These are phyloP conservation scores for Cryptus viduatorius DNA, from an alignment of 2,888 invertebrate species.

Conservation along the genomic window DNA sequence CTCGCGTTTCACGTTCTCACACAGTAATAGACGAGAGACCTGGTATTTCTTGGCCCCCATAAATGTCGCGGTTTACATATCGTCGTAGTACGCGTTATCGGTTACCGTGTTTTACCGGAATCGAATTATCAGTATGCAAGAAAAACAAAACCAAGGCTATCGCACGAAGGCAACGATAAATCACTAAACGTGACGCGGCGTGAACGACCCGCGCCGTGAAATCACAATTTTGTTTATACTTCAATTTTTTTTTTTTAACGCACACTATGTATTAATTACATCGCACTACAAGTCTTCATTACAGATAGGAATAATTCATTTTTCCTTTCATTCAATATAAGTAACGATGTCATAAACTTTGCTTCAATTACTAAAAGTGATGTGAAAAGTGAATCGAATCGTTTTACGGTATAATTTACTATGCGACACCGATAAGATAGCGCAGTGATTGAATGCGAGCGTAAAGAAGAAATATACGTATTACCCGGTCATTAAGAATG, in stretches of 20 bases:
- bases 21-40: background rate
- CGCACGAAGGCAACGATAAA: background rate
- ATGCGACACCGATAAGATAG: no score
- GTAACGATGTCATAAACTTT: background rate
- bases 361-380: no score
- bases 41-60: background rate
- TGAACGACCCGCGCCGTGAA: background rate
- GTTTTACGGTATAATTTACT: no score
- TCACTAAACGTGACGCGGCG: constrained; percentile 8
- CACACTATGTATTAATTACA: background rate
- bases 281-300: background rate
- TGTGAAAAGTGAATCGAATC: no score
- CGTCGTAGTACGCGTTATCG: background rate
- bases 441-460: no score
- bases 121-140: constrained; percentile 2
- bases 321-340: background rate
- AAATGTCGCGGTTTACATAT: background rate
- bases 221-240: background rate
- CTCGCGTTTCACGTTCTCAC: background rate
- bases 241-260: background rate
- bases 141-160: constrained; percentile 10
- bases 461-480: no score
- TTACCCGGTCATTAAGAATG: no score
- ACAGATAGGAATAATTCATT: background rate
- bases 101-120: background rate